Conservation (phyloP, 2,113 vertebrate genomes). For the Myxocyprinus asiaticus region DNA sequence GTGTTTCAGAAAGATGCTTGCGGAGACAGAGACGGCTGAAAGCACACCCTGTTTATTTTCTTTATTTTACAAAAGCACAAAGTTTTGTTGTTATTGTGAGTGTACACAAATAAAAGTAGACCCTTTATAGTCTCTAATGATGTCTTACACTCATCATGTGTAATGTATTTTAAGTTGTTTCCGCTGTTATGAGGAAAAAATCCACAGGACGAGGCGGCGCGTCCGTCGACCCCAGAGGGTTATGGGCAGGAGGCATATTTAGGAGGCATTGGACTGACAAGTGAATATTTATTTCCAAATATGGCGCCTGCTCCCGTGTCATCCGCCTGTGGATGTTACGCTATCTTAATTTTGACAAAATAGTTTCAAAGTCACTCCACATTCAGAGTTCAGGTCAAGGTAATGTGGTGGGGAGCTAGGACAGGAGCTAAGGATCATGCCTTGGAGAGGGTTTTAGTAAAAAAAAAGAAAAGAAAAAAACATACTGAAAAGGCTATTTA, state of each 20-base stretch:
- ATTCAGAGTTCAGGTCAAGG: constrained; percentile 2
- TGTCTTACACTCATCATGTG: no score
- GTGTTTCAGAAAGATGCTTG: no score
- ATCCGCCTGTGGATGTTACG: not conserved
- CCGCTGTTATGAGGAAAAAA: no score
- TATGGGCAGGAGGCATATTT: not conserved
- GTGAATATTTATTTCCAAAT: not conserved
- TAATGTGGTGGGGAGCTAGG: not conserved
- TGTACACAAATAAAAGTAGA: no score
- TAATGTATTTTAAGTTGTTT: no score
- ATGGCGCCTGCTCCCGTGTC: not conserved
- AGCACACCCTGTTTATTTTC: no score
- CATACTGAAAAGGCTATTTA: not conserved
- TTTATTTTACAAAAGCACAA: no score
- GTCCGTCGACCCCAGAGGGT: not conserved
- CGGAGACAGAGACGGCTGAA: no score
- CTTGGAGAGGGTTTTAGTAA: not conserved
- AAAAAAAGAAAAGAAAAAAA: not conserved
- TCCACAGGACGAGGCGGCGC: no score
- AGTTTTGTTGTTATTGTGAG: no score
- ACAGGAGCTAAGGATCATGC: not conserved
- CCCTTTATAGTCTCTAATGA: no score
- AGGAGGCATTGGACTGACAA: constrained; percentile 7
- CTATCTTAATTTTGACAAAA: not conserved
- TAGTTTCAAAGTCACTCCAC: constrained; percentile 15